phyloP scores from a whole-genome alignment of 2,113 vertebrate species.

The Coptodon bakossiorum region DNA sequence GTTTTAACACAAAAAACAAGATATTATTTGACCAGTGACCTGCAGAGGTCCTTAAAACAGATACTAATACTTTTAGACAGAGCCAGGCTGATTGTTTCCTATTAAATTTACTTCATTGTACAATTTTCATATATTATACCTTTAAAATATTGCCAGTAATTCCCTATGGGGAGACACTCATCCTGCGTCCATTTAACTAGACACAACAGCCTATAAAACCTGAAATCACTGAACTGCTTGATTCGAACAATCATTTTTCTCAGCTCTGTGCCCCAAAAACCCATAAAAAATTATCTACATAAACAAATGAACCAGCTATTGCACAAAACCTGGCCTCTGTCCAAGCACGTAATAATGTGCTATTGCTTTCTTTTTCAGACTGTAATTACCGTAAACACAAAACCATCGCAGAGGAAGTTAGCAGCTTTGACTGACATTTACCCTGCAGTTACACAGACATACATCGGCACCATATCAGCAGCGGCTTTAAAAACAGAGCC shows the following conservation, averaged over 20 bases:
- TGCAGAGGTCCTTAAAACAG: background rate
- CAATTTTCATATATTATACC: background rate
- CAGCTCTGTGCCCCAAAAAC: background rate
- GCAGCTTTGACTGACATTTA: background rate
- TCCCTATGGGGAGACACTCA: background rate
- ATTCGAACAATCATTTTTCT: background rate
- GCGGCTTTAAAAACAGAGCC: background rate
- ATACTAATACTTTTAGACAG: background rate
- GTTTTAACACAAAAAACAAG: background rate
- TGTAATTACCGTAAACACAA: conserved; percentile 21
- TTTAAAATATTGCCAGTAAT: background rate
- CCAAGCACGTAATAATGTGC: background rate
- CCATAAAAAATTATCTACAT: background rate
- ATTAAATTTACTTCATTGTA: background rate
- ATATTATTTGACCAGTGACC: background rate
- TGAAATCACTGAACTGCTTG: background rate
- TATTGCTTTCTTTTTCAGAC: background rate
- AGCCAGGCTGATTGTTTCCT: background rate
- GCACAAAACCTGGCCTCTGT: background rate
- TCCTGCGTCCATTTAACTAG: background rate
- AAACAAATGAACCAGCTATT: background rate
- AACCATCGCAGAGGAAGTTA: background rate
- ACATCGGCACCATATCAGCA: background rate
- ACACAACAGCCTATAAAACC: background rate
- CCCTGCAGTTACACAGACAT: background rate